Conservation (phyloP, 2,888 invertebrate genomes). For the Sesamia inferens region DNA sequence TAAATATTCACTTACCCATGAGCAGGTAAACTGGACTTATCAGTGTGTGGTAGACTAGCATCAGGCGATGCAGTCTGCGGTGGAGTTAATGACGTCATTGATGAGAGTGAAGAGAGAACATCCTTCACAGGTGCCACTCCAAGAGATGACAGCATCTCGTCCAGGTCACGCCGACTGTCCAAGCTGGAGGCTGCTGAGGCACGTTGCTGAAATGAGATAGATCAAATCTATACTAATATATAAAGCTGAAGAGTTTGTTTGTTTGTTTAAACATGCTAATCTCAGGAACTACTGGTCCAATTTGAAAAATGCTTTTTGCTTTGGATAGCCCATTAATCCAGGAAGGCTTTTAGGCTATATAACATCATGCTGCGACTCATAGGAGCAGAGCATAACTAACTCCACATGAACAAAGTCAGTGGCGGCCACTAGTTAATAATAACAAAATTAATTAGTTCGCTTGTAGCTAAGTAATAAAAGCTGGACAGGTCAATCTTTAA, state of each 20-base stretch:
- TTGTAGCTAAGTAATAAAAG: background rate
- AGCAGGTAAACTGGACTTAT: constrained; percentile 88
- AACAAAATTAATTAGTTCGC: background rate
- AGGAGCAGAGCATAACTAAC: too few relatives aligned
- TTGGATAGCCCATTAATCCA: too few relatives aligned
- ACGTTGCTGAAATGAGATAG: constrained; percentile 78
- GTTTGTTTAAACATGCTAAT: too few relatives aligned
- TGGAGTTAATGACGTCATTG: constrained; percentile 94
- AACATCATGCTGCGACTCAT: too few relatives aligned
- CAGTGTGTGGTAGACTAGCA: constrained; percentile 92
- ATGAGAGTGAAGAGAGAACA: constrained; percentile 95
- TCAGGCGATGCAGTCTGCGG: constrained; percentile 95
- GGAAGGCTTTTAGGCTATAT: too few relatives aligned
- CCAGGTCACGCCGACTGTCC: constrained; percentile 92
- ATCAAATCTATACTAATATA: too few relatives aligned
- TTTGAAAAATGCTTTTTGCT: too few relatives aligned
- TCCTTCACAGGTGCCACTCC: constrained; percentile 97
- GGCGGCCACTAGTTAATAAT: too few relatives aligned
- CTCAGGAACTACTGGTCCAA: too few relatives aligned
- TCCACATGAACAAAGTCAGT: too few relatives aligned
- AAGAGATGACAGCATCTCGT: constrained; percentile 96
- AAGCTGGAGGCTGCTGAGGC: constrained; percentile 87
- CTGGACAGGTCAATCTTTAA: too few relatives aligned
- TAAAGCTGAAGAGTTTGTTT: too few relatives aligned
- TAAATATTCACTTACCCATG: constrained; percentile 76